Evolutionary conservation across 2,888 invertebrate genomes (phyloP).

Genomic region (Melinaea marsaeus): DNA sequence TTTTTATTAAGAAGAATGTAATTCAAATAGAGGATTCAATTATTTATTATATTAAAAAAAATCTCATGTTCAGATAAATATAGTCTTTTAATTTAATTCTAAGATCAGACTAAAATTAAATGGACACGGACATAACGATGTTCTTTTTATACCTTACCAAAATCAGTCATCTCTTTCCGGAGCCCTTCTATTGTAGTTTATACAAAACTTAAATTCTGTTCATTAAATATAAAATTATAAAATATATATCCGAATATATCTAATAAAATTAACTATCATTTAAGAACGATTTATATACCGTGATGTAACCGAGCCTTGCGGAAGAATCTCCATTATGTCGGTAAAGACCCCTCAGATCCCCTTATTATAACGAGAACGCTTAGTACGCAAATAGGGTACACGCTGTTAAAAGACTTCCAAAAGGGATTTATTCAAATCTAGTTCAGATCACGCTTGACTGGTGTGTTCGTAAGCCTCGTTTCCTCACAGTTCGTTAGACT

Average conservation of each 20-base stretch:
- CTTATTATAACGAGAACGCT: slow-evolving; percentile 1
- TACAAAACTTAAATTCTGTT: not conserved
- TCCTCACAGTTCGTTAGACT: not conserved
- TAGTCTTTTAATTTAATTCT: no score
- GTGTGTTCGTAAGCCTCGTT: not conserved
- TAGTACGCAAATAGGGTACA: slow-evolving; percentile 1
- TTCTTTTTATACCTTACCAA: no score
- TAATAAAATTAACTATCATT: not conserved
- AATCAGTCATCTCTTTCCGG: no score
- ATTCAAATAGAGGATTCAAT: no score
- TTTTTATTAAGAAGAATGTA: no score
- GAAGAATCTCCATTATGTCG: not conserved
- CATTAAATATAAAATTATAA: not conserved
- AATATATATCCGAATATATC: not conserved
- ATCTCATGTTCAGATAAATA: no score
- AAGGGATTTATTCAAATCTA: slow-evolving; percentile 5
- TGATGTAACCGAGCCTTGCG: not conserved
- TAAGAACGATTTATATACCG: not conserved
- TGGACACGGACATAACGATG: no score
- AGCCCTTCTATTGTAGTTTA: no score
- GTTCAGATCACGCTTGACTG: slow-evolving; percentile 3
- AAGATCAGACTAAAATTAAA: no score
- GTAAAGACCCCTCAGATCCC: not conserved
- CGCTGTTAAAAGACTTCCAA: slow-evolving; percentile 2
- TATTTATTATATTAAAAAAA: no score